Conservation (phyloP, 2,888 invertebrate species). For the Dryococelus australis region DNA sequence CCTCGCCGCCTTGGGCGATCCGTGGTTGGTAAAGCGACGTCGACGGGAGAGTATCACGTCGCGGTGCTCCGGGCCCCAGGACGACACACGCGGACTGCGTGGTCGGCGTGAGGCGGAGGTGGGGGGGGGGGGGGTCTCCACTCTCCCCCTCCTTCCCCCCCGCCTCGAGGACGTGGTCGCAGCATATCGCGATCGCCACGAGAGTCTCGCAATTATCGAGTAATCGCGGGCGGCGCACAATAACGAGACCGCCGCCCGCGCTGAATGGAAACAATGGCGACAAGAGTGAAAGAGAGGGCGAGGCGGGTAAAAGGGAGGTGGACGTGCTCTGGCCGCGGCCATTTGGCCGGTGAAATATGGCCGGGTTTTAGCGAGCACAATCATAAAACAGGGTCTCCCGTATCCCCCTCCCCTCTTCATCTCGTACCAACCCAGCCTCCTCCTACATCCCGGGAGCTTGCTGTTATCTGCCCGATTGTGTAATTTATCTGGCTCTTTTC, state of each 20-base stretch:
- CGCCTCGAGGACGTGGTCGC: no score
- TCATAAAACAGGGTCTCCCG: neutral
- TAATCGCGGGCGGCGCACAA: neutral
- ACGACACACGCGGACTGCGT: no score
- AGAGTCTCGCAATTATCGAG: constrained; percentile 16
- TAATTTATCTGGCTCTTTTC: constrained; percentile 8
- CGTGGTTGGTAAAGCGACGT: no score
- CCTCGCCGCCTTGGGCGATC: no score
- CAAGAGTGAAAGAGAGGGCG: no score
- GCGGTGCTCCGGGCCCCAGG: no score
- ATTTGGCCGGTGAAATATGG: constrained; percentile 11
- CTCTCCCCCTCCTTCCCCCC: no score
- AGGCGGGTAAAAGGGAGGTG: neutral
- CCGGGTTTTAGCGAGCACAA: neutral
- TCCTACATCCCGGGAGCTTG: neutral
- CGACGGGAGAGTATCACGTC: no score
- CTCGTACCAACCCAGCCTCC: no score
- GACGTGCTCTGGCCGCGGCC: neutral
- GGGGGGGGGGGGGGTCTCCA: no score
- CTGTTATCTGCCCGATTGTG: constrained; percentile 3
- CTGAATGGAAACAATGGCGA: neutral
- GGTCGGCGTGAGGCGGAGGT: no score
- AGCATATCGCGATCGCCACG: neutral
- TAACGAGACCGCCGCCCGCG: neutral
- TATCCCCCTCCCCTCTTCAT: neutral